A percentile compares a stretch with the other conserved stretches of the same genome.
Evolutionary conservation across 1,140 invertebrate species (phyloP).

Genomic region (Battus philenor): DNA sequence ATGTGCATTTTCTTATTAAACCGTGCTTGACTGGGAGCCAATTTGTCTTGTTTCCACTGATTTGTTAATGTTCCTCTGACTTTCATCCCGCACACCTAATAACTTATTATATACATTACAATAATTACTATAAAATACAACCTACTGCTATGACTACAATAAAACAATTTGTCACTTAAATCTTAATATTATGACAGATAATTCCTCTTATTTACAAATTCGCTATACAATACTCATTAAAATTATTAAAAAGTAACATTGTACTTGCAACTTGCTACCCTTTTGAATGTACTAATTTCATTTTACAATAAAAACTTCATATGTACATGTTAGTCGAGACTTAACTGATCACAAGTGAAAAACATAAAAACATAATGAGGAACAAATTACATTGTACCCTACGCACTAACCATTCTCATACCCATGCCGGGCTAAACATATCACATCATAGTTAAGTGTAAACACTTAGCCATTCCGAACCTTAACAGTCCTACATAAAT

Average conservation of each 20-base stretch:
- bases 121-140: conserved; percentile 60
- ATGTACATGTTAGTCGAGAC: conserved; percentile 70
- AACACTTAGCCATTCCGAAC: conserved; percentile 45
- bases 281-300: conserved; percentile 62
- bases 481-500: conserved; percentile 27
- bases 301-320: conserved; percentile 44
- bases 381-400: conserved; percentile 65
- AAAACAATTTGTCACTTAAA: conserved; percentile 71
- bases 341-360: conserved; percentile 67
- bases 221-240: conserved; percentile 69
- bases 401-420: conserved; percentile 61
- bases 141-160: conserved; percentile 70
- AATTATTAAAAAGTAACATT: conserved; percentile 71
- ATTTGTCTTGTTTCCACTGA: conserved; percentile 13
- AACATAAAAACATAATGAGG: conserved; percentile 61
- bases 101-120: conserved; percentile 62
- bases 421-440: conserved; percentile 43
- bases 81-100: conserved; percentile 39
- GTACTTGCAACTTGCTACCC: conserved; percentile 68
- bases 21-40: conserved; percentile 35
- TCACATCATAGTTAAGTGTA: conserved; percentile 58
- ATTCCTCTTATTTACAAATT: conserved; percentile 73
- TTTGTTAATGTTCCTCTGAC: conserved; percentile 18
- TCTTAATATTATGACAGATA: conserved; percentile 72
- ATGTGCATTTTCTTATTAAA: conserved; percentile 63